Percentiles rank a stretch among this genome's conserved stretches.
These are phyloP conservation scores for Luidia sarsii DNA, from an alignment of 53 echinoderm and acorn worm genomes.

Conservation along the genomic window DNA sequence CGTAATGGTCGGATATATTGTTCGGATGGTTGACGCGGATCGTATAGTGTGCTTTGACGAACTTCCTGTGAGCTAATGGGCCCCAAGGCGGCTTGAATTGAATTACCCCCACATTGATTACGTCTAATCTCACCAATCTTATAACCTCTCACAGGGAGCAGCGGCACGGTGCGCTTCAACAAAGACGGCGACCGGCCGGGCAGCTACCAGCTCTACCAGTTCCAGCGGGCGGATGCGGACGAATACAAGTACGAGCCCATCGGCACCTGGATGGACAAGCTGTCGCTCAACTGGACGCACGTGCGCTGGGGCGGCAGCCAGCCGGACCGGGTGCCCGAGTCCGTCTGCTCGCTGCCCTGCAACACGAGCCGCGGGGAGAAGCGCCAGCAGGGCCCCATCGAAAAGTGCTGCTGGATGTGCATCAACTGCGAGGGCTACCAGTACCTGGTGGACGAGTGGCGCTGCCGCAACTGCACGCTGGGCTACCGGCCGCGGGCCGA, in stretches of 20 bases:
- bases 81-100: no score
- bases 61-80: no score
- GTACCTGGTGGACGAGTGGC: constrained; percentile 67
- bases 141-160: constrained; percentile 92
- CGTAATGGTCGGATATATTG: no score
- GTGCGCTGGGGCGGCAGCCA: constrained; percentile 69
- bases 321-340: constrained; percentile 41
- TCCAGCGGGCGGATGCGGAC: constrained; percentile 19
- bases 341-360: constrained; percentile 82
- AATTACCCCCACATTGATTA: no score
- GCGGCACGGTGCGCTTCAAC: constrained; percentile 92
- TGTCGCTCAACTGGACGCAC: constrained; percentile 57
- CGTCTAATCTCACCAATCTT: no score
- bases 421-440: constrained; percentile 70
- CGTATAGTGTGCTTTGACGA: no score
- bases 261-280: constrained; percentile 73
- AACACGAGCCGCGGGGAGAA: constrained; percentile 47
- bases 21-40: no score
- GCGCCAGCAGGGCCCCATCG: constrained; percentile 53
- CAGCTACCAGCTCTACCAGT: constrained; percentile 89
- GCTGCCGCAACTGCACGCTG: constrained; percentile 71
- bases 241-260: constrained; percentile 72
- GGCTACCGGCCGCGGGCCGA: constrained; percentile 56
- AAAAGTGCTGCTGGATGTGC: constrained; percentile 94
- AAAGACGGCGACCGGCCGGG: constrained; percentile 88